A percentile compares a stretch with the other conserved stretches of the same genome.
Evolutionary conservation across 2,113 vertebrate species (phyloP).

Genomic region (Cyanoliseus patagonus): DNA sequence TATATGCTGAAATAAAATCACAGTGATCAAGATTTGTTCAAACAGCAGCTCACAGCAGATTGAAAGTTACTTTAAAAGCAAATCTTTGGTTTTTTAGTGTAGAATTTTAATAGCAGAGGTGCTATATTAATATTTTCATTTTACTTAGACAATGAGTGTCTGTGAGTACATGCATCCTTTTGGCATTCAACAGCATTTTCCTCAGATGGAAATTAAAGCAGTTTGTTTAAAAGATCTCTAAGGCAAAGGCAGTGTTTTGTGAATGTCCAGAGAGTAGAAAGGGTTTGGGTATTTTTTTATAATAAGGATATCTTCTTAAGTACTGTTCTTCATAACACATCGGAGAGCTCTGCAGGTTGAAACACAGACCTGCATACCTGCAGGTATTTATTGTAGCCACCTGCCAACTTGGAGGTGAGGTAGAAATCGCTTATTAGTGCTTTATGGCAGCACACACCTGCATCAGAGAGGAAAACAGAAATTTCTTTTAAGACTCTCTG

Average conservation of each 20-base stretch:
- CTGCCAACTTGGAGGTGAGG: neutral
- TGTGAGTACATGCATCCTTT: neutral
- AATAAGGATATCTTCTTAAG: neutral
- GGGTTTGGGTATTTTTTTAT: neutral
- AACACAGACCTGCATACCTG: neutral
- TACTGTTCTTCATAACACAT: neutral
- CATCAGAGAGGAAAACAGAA: neutral
- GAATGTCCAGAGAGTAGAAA: neutral
- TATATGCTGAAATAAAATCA: constrained; percentile 41
- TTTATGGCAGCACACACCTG: neutral
- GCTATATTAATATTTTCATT: neutral
- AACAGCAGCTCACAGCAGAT: neutral
- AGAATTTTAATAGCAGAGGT: neutral
- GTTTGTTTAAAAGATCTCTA: neutral
- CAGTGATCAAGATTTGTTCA: neutral
- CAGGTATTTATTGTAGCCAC: neutral
- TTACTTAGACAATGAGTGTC: neutral
- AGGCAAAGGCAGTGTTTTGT: neutral
- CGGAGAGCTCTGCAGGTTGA: neutral
- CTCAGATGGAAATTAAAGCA: neutral
- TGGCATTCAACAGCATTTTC: neutral
- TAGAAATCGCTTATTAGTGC: neutral
- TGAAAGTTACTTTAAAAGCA: constrained; percentile 3
- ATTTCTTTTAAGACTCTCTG: neutral
- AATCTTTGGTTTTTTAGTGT: neutral